Evolutionary conservation across 2,888 invertebrate species (phyloP), one percentile per base, ranked within the genome.

Genomic region (Apeira syringaria): DNA sequence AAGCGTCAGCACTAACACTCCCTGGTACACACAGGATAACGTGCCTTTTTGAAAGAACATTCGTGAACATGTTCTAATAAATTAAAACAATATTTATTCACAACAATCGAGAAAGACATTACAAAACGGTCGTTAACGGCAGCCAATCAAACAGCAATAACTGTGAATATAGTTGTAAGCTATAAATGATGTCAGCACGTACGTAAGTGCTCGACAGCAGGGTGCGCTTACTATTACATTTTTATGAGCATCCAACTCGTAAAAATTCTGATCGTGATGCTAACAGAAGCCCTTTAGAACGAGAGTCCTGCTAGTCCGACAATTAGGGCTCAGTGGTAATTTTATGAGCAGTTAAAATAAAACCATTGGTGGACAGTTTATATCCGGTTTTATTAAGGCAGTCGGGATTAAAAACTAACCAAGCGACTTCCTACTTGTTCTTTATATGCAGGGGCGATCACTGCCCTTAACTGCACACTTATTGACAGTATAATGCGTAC

Each of bases 311-410:
- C 58, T 53, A 59, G 61, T 51, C 47, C 57, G 58, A 83, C 81
- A 82, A 82, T 83, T 81, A 80, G 74, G 64, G 60, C 73, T 77
- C 78, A 75, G 79, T 82, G 61, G 72, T 69, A 58, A 62, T 79
- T 86, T 82, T 74, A 86, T 79, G 74, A 69, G 66, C 67, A 68
- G 68, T 82, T 76, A 84, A 85, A 79, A 68, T 46, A 57, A 65
- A 77, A 72, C 66, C 67, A 75, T 76, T 61, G 65, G 53, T 64
- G 59, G 56, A 54, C 65, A 63, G 72, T 82, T 82, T 76, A 82
- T 77, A 76, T 74, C 74, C 71, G 67, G 66, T 74, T 79, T 80
- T 77, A 74, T 73, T 66, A 65, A 56, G 57, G 53, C 35, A 45
- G 42, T 50, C 15, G 30, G 61, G 59, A 64, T 73, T 68, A 65